phyloP scores from a whole-genome alignment of 2,888 invertebrate species.

The Gryllus longicercus region DNA sequence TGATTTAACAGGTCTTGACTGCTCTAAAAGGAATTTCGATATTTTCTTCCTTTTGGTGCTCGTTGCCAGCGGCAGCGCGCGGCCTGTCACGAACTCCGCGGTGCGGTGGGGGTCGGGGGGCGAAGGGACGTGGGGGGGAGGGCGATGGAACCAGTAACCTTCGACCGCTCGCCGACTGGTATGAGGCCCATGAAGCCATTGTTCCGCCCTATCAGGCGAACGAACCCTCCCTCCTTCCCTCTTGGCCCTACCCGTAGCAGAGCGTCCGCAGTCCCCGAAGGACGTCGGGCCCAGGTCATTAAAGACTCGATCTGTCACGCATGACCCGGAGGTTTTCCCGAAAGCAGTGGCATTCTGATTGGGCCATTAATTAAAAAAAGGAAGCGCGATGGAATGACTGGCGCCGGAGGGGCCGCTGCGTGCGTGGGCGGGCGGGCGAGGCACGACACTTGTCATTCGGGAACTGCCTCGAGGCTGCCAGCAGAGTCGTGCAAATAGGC shows the following conservation, averaged over 20 bases:
- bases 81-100: too few species aligned
- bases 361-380: slow-evolving; percentile 11
- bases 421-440: neutral
- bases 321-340: neutral
- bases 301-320: slow-evolving; percentile 17
- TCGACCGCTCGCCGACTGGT: too few species aligned
- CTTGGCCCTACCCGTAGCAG: neutral
- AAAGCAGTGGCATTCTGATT: neutral
- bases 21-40: too few species aligned
- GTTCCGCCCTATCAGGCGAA: neutral
- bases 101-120: too few species aligned
- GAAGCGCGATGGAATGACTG: neutral
- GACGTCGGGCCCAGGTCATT: neutral
- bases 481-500: neutral
- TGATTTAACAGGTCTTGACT: too few species aligned
- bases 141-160: neutral
- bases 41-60: too few species aligned
- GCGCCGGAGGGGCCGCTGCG: neutral
- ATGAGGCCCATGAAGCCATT: neutral
- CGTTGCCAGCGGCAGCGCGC: too few species aligned
- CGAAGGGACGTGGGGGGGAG: too few species aligned
- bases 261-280: neutral
- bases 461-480: neutral
- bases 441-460: slow-evolving; percentile 3
- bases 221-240: neutral